Conservation (phyloP, 2,797 vertebrate species). For the Helarctos malayanus region DNA sequence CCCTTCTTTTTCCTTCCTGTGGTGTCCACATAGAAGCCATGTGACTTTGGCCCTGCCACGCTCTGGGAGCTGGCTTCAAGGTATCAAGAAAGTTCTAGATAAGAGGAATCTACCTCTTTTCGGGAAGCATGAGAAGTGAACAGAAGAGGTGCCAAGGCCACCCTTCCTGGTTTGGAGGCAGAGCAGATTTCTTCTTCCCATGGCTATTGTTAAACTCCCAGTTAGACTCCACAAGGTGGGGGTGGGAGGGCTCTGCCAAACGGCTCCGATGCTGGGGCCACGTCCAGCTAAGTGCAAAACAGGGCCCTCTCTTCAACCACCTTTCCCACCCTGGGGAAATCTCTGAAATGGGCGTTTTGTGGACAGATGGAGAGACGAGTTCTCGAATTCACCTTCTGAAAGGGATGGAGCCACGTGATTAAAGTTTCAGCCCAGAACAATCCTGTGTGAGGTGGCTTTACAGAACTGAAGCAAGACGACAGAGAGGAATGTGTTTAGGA, state of each 20-base stretch:
- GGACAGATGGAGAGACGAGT: neutral
- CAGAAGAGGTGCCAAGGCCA: neutral
- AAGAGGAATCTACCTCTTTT: neutral
- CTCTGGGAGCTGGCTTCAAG: neutral
- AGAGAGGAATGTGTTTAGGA: neutral
- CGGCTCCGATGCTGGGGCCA: neutral
- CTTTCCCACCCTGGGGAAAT: neutral
- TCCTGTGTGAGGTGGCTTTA: neutral
- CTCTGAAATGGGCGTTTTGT: neutral
- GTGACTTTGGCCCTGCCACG: neutral
- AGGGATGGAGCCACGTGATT: neutral
- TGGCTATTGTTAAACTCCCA: neutral
- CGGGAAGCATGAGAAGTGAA: neutral
- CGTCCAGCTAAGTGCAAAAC: neutral
- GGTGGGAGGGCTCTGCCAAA: neutral
- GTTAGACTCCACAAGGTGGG: neutral
- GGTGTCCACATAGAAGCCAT: neutral
- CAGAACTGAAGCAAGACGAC: neutral
- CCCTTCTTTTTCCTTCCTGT: neutral
- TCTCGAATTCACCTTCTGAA: neutral
- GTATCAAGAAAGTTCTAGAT: slow-evolving; percentile 10
- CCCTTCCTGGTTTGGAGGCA: neutral
- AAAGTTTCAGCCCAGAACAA: neutral
- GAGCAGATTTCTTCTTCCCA: neutral
- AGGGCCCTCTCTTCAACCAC: neutral